Evolutionary conservation across 2,888 invertebrate species (phyloP), one percentile per base, ranked within the genome.

Genomic region (Caenorhabditis virilis): DNA sequence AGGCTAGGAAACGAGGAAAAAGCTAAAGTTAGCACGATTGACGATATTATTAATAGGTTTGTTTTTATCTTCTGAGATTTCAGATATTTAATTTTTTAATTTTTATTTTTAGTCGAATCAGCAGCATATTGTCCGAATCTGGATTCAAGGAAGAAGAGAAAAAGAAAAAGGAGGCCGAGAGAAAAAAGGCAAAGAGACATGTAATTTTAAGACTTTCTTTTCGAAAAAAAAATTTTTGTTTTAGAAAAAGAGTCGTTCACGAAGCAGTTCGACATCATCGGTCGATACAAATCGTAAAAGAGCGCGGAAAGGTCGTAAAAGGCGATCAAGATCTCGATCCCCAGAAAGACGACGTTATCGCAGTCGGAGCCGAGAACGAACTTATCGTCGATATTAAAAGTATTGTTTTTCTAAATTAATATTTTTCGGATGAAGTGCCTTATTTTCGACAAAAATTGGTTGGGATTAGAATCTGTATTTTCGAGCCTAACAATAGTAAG

Each of bases 41-140:
- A 72, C 41, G 52, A 66, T 7, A 52, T 72, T 4, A 69, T 72
- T 20, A 69, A 55, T 36, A 65, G 30, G 60, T 60, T 25, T 25
- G 9, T 42, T 15, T 23, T 42, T 42, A 20, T 25, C 15, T 25
- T 23, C 2, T 23, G 13, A 11, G 25, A n/a, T n/a, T n/a, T n/a
- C n/a, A n/a, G n/a, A 20, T 20, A 42, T 25, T 42, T 25, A 42
- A n/a, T 15, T 25, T 9, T 13, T 25, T 25, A 20, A 20, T 7
- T n/a, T 15, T 13, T 4, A 25, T 42, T 45, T 45, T 45, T 15
- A 45, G 43, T 23, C 26, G 43, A 45, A 64, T 64, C 7, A 56
- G 47, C 35, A 64, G 59, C 52, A 30, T 64, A n/a, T 30, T 64
- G n/a, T 55, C 55, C 1, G 64, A 64, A 39, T 64, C 64, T 33